Evolutionary conservation across 2,888 invertebrate genomes (phyloP), one percentile per base, ranked within the genome.

Genomic region (Tinea pellionella): DNA sequence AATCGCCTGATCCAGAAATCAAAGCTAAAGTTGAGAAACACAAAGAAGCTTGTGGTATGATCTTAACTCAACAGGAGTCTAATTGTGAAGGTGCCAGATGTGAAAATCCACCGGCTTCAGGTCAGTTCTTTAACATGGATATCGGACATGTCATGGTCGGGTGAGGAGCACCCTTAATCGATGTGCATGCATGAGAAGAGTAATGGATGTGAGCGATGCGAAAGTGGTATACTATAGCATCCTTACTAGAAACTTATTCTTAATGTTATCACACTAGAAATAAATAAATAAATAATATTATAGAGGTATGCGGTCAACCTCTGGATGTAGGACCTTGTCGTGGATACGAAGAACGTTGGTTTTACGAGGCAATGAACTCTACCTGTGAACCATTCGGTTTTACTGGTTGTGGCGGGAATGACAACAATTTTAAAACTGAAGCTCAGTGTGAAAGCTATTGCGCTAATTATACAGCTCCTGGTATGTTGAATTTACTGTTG

Each of bases 351-450:
- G 91, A 92, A 69, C 89, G 94, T n/a, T 97, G 95, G 94, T 96
- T 93, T 81, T 98, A 92, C 76, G 94, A 98, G 75, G 85, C 88
- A 24, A 75, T 88, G 19, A 88, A 88, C 41, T 90, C 90, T 19
- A 88, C 89, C 29, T 98, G 98, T 73, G 92, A 92, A 67, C 90
- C 94, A 4, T 98, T 98, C 79, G 91, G 91, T 60, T 98, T 93
- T 82, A 93, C 93, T 19, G 97, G 97, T 42, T 98, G 98, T 73
- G 92, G 94, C 56, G 95, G 94, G 0, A 97, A 96, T 75, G 89
- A 90, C 47, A 98, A 98, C 78, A 96, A 96, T 75, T 98, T 97
- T 78, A 90, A 90, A 60, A 91, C 91, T 0, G 88, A 91, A 61
- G 90, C 92, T 61, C 89, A 90, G 53, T 96, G 96, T 69, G 89